These are phyloP conservation scores for Phataginus tricuspis DNA, from an alignment of 2,797 vertebrate species.

Conservation along the genomic window DNA sequence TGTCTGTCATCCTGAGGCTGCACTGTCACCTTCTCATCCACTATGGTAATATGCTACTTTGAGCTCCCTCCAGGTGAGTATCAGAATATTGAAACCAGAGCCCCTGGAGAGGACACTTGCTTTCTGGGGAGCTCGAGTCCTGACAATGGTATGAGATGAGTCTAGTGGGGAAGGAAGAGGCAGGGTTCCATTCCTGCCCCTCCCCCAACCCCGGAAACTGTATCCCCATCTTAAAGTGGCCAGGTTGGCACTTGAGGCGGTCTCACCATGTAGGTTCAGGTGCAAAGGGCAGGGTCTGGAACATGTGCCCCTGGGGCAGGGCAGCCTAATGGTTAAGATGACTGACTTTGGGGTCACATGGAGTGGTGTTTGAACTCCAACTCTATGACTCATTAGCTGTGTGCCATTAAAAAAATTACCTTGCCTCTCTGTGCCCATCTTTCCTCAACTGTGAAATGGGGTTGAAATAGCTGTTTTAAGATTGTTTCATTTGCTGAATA, in stretches of 20 bases:
- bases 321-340: not conserved
- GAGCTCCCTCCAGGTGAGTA: not conserved
- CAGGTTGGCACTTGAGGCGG: not conserved
- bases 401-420: not conserved
- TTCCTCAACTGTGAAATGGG: not conserved
- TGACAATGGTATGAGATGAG: not conserved
- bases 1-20: not conserved
- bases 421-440: not conserved
- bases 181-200: not conserved
- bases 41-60: not conserved
- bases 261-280: not conserved
- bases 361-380: not conserved
- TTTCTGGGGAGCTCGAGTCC: not conserved
- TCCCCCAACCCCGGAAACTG: not conserved
- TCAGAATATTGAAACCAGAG: not conserved
- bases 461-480: not conserved
- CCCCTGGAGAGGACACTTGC: not conserved
- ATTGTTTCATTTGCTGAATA: not conserved
- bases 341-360: not conserved
- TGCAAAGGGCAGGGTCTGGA: not conserved
- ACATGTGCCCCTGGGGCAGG: not conserved
- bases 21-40: not conserved
- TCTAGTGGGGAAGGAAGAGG: not conserved
- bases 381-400: not conserved
- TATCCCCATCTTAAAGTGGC: not conserved